Percentiles rank a stretch among this genome's conserved stretches.
phyloP scores from a whole-genome alignment of 2,113 vertebrate genomes.

The Gopherus evgoodei region DNA sequence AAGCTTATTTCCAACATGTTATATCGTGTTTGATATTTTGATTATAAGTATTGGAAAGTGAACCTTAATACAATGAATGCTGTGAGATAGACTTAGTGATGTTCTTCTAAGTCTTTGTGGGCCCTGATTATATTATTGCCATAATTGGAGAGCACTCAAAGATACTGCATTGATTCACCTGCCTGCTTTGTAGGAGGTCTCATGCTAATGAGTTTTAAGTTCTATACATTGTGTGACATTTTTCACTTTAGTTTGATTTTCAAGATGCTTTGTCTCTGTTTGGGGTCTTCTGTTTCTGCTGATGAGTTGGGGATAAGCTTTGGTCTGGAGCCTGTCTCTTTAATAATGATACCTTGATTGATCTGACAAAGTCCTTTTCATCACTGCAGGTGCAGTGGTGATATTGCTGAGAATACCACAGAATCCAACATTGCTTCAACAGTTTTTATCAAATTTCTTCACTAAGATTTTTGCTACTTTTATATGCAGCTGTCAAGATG shows the following conservation, averaged over 20 bases:
- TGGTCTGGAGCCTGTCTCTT: constrained; percentile 17
- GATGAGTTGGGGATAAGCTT: neutral
- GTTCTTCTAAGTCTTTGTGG: neutral
- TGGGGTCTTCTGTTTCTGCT: neutral
- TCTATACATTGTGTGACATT: neutral
- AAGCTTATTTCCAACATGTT: neutral
- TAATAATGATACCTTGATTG: constrained; percentile 6
- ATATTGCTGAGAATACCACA: neutral
- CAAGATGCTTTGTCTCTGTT: neutral
- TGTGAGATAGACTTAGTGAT: neutral
- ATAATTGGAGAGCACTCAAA: neutral
- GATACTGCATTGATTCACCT: neutral
- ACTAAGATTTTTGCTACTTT: neutral
- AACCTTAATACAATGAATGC: neutral
- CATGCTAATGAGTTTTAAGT: neutral
- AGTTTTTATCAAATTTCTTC: neutral
- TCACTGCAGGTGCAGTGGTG: neutral
- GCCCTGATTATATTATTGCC: neutral
- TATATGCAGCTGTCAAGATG: neutral
- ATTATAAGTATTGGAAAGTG: neutral
- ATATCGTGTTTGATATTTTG: neutral
- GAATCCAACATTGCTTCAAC: neutral
- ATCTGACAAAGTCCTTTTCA: constrained; percentile 49
- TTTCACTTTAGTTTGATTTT: neutral
- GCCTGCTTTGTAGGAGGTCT: neutral